phyloP scores from a whole-genome alignment of 1,140 invertebrate species.

The Papilio dardanus region DNA sequence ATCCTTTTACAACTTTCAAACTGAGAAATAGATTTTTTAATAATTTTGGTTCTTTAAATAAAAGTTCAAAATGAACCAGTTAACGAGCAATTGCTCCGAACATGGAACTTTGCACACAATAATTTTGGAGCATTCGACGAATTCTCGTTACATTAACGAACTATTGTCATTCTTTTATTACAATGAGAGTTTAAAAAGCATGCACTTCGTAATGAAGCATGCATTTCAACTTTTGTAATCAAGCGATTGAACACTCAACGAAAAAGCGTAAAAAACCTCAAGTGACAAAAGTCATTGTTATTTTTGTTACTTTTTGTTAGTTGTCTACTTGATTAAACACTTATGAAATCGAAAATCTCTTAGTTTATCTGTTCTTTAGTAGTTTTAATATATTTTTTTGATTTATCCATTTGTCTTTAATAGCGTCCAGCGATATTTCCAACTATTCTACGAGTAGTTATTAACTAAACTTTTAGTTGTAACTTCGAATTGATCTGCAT shows the following conservation, averaged over 20 bases:
- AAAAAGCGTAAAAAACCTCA: too few species aligned
- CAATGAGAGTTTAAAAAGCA: slow-evolving; percentile 15
- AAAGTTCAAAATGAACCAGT: slow-evolving; percentile 6
- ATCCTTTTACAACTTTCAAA: background rate
- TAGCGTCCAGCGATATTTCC: too few species aligned
- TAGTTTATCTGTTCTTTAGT: too few species aligned
- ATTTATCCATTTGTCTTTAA: too few species aligned
- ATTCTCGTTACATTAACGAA: slow-evolving; percentile 8
- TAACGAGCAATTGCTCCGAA: slow-evolving; percentile 15
- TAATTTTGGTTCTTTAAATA: background rate
- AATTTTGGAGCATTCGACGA: background rate
- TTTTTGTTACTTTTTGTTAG: background rate
- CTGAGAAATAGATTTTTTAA: background rate
- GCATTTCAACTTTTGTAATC: background rate
- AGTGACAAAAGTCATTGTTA: background rate
- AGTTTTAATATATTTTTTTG: too few species aligned
- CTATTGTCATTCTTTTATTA: slow-evolving; percentile 12
- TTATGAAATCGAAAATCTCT: too few species aligned
- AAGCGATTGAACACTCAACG: background rate
- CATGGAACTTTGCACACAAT: background rate
- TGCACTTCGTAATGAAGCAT: slow-evolving; percentile 2
- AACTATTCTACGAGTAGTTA: too few species aligned
- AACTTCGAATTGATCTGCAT: too few species aligned
- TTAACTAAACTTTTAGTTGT: too few species aligned
- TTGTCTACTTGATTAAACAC: background rate